Evolutionary conservation across 2,113 vertebrate species (phyloP).

Genomic region (Rhinolophus ferrumequinum): DNA sequence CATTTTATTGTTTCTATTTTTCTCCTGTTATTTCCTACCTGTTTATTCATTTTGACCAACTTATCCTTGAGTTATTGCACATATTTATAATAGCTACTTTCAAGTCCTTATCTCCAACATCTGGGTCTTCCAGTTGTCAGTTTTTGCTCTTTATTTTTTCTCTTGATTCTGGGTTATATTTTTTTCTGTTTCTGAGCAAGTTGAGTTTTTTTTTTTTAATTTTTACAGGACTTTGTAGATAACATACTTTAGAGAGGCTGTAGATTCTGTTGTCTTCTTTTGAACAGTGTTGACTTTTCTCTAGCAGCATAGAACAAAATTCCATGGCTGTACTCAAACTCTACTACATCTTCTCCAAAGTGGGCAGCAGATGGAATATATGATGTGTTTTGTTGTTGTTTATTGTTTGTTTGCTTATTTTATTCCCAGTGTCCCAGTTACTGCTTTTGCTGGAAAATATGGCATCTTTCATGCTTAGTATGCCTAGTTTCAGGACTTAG

Average conservation of each 20-base stretch:
- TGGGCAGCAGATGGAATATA: neutral
- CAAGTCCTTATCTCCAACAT: neutral
- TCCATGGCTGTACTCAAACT: neutral
- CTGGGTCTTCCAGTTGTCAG: neutral
- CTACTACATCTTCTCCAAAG: no score
- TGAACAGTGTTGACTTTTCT: neutral
- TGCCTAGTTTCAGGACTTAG: neutral
- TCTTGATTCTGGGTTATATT: neutral
- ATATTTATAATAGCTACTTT: neutral
- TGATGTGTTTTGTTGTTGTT: neutral
- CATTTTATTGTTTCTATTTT: neutral
- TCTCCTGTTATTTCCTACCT: neutral
- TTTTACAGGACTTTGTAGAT: neutral
- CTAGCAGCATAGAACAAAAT: neutral
- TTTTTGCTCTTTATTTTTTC: neutral
- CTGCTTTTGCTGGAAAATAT: neutral
- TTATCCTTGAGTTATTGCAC: neutral
- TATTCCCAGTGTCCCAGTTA: neutral
- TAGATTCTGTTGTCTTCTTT: neutral
- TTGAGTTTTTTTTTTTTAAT: neutral
- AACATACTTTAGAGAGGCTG: neutral
- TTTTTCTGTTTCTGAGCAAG: neutral
- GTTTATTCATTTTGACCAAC: neutral
- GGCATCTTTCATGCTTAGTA: neutral
- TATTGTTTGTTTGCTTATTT: neutral